Percentiles rank a stretch among this genome's conserved stretches.
These are phyloP conservation scores for Aplysia californica DNA, from an alignment of 1,140 invertebrate species.

Conservation along the genomic window DNA sequence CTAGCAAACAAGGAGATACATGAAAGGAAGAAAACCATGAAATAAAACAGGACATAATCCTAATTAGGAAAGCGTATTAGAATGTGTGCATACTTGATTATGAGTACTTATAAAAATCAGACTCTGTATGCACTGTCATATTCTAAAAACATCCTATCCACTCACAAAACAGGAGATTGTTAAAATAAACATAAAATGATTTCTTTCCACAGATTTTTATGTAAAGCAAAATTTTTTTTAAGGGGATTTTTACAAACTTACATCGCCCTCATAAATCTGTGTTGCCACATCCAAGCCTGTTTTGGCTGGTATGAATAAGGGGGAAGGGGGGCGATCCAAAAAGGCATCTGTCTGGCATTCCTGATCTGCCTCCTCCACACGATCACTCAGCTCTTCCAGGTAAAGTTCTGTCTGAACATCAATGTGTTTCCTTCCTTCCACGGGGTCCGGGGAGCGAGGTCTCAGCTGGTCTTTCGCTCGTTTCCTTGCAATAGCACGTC, in stretches of 20 bases:
- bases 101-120: too few relatives aligned
- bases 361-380: conserved; percentile 75
- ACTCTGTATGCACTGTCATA: too few relatives aligned
- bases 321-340: conserved; percentile 79
- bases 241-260: conserved; percentile 73
- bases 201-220: too few relatives aligned
- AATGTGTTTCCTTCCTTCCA: conserved; percentile 83
- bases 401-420: conserved; percentile 88
- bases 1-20: too few relatives aligned
- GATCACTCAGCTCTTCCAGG: conserved; percentile 80
- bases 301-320: conserved; percentile 81
- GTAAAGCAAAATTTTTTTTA: too few relatives aligned
- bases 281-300: conserved; percentile 83
- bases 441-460: conserved; percentile 67
- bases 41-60: too few relatives aligned
- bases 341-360: conserved; percentile 89
- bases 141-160: too few relatives aligned
- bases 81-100: too few relatives aligned
- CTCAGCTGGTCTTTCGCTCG: conserved; percentile 66
- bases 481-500: conserved; percentile 65
- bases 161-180: too few relatives aligned
- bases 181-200: too few relatives aligned
- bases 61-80: too few relatives aligned
- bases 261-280: conserved; percentile 88
- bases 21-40: too few relatives aligned